Conservation (phyloP, 1,140 invertebrate genomes). For the Trinorchestia longiramus region DNA sequence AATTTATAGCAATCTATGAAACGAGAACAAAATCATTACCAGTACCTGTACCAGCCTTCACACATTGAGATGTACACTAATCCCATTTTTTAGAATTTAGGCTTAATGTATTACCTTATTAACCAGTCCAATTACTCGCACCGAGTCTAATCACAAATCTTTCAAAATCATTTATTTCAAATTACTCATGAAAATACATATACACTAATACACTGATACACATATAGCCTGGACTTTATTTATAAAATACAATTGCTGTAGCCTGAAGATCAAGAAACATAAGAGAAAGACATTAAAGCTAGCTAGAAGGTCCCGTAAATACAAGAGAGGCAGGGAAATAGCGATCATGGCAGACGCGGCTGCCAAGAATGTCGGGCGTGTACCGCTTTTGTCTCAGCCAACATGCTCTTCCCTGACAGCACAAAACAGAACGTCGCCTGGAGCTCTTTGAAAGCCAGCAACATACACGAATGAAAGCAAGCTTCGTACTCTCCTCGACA, state of each 20-base stretch:
- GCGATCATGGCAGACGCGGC: background rate
- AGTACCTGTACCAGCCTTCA: background rate
- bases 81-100: background rate
- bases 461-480: background rate
- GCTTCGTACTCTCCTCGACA: background rate
- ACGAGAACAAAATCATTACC: background rate
- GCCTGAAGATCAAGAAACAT: background rate
- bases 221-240: background rate
- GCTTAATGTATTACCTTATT: background rate
- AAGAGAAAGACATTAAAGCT: background rate
- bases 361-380: background rate
- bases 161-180: background rate
- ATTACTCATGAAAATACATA: background rate
- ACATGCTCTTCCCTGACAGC: background rate
- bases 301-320: background rate
- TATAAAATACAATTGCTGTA: background rate
- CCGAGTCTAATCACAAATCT: background rate
- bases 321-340: background rate
- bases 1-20: background rate
- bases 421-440: background rate
- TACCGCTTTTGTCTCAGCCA: background rate
- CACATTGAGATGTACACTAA: too few species aligned
- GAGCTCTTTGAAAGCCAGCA: background rate
- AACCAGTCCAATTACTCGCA: background rate
- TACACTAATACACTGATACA: too few species aligned